phyloP scores from a whole-genome alignment of 1,140 invertebrate genomes.

The Batillaria attramentaria region DNA sequence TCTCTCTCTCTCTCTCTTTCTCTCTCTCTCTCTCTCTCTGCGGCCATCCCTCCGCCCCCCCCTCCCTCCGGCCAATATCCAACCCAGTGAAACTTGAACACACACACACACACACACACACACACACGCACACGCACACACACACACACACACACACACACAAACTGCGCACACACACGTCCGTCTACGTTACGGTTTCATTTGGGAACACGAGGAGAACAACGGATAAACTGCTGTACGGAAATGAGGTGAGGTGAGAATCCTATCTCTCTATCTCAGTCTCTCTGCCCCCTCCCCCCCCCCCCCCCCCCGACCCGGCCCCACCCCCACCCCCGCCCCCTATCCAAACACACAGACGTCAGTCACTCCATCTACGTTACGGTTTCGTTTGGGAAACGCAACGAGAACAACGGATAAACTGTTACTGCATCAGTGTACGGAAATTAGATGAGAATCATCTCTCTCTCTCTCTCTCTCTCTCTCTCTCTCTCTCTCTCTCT shows the following conservation, averaged over 20 bases:
- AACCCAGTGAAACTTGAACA: neutral
- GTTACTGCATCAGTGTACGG: neutral
- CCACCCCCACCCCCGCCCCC: neutral
- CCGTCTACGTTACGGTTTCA: too few relatives aligned
- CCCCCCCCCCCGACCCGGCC: neutral
- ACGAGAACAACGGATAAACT: too few relatives aligned
- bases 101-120: neutral
- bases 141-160: neutral
- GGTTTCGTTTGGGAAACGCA: too few relatives aligned
- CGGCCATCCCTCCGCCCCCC: neutral
- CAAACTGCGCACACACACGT: neutral
- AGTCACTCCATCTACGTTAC: too few relatives aligned
- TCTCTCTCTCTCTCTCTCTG: neutral
- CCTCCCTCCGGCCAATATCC: neutral
- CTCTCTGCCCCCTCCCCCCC: neutral
- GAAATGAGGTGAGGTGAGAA: too few relatives aligned
- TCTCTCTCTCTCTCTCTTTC: neutral
- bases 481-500: neutral
- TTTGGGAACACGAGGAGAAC: too few relatives aligned
- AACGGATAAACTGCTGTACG: too few relatives aligned
- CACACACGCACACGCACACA: neutral
- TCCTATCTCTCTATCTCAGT: too few relatives aligned
- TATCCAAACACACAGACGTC: neutral
- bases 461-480: neutral
- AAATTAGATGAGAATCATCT: neutral